Evolutionary conservation across 1,140 invertebrate species (phyloP).

Genomic region (Caenorhabditis brenneri): DNA sequence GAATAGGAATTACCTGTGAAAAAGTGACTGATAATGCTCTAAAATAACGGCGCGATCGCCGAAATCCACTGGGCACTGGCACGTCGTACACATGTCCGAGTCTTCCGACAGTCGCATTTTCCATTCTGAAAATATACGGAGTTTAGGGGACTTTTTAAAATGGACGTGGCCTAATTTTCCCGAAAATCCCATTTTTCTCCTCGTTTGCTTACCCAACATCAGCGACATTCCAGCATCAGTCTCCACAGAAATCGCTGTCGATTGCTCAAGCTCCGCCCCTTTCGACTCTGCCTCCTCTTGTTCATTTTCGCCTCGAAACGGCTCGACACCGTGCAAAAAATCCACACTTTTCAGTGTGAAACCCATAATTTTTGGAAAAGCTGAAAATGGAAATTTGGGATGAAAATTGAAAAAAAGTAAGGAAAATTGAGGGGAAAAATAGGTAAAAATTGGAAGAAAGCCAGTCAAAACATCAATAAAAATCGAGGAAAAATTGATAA

Average conservation of each 20-base stretch:
- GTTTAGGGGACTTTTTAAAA: too few species aligned
- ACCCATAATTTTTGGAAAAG: neutral
- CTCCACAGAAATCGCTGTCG: neutral
- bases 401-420: neutral
- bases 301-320: neutral
- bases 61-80: neutral
- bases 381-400: too few species aligned
- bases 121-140: neutral
- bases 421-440: neutral
- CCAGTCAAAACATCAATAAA: neutral
- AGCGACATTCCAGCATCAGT: constrained; percentile 29
- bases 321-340: neutral
- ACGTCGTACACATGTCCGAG: constrained; percentile 13
- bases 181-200: neutral
- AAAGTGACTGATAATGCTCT: constrained; percentile 18
- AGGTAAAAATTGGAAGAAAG: neutral
- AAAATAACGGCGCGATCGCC: neutral
- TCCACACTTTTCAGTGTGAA: constrained; percentile 23
- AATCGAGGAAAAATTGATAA: neutral
- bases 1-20: neutral
- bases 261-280: neutral
- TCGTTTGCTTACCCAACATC: neutral
- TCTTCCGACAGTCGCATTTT: constrained; percentile 27
- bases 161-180: neutral
- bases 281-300: neutral